Conservation (phyloP, 1,140 invertebrate genomes). For the Hycleus phaleratus region DNA sequence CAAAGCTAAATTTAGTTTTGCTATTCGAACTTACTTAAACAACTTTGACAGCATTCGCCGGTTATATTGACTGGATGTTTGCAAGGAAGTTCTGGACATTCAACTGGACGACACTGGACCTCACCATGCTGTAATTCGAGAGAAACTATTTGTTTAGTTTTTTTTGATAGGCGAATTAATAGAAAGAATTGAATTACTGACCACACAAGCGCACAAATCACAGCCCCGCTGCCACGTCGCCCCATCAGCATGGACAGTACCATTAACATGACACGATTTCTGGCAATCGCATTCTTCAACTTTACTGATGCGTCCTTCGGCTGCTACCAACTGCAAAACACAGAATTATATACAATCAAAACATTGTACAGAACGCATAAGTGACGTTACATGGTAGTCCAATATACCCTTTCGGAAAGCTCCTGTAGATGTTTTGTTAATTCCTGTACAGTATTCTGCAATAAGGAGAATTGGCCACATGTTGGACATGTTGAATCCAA, state of each 20-base stretch:
- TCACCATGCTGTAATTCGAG: slow-evolving; percentile 60
- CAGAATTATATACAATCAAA: slow-evolving; percentile 39
- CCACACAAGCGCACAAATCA: slow-evolving; percentile 74
- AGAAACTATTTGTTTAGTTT: not conserved
- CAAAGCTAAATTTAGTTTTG: too few relatives aligned
- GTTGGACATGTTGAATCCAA: slow-evolving; percentile 81
- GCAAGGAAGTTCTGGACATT: slow-evolving; percentile 67
- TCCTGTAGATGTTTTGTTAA: slow-evolving; percentile 58
- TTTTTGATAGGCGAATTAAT: not conserved
- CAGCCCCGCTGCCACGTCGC: slow-evolving; percentile 73
- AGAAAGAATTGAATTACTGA: slow-evolving; percentile 39
- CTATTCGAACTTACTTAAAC: slow-evolving; percentile 62
- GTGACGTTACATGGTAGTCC: slow-evolving; percentile 40
- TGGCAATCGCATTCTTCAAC: slow-evolving; percentile 85
- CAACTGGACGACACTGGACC: slow-evolving; percentile 67
- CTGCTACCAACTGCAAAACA: slow-evolving; percentile 61
- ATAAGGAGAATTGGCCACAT: slow-evolving; percentile 76
- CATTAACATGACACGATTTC: slow-evolving; percentile 76
- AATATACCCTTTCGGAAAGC: slow-evolving; percentile 59
- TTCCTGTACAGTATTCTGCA: slow-evolving; percentile 66
- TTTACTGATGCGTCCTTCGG: slow-evolving; percentile 64
- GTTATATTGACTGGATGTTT: slow-evolving; percentile 68
- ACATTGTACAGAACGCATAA: slow-evolving; percentile 35
- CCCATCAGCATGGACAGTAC: slow-evolving; percentile 70
- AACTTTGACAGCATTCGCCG: slow-evolving; percentile 78